Conservation (phyloP, 1,140 invertebrate species). For the Orchestia grillus region DNA sequence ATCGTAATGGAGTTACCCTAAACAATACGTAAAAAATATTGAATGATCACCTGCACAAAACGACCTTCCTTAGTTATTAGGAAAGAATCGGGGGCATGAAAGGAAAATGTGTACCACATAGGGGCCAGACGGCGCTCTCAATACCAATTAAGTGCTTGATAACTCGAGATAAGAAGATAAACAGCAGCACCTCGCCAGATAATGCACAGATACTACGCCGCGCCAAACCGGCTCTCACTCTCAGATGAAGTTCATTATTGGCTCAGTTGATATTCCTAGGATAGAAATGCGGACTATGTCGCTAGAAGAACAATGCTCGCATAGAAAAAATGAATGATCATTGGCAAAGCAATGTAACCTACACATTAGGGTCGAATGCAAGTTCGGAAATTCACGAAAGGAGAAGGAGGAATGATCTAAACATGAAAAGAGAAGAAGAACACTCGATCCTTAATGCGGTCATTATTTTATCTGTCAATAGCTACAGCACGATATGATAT, state of each 20-base stretch:
- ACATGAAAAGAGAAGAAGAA: too few relatives aligned
- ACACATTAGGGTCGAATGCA: neutral
- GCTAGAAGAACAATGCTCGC: neutral
- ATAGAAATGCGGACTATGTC: neutral
- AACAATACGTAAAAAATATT: neutral
- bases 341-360: neutral
- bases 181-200: neutral
- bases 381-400: neutral
- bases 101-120: neutral
- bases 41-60: neutral
- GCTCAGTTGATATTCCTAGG: neutral
- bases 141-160: slow-evolving; percentile 12
- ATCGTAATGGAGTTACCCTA: neutral
- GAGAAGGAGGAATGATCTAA: neutral
- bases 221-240: neutral
- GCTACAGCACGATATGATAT: too few relatives aligned
- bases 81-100: neutral
- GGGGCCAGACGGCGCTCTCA: neutral
- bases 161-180: slow-evolving; percentile 24
- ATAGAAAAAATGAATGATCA: neutral
- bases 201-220: slow-evolving; percentile 11
- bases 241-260: neutral
- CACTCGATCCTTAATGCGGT: too few relatives aligned
- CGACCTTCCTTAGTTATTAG: neutral
- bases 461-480: too few relatives aligned